A percentile compares a stretch with the other conserved stretches of the same genome.
These are phyloP conservation scores for Rhamnusium bicolor DNA, from an alignment of 2,888 invertebrate species.

Conservation along the genomic window DNA sequence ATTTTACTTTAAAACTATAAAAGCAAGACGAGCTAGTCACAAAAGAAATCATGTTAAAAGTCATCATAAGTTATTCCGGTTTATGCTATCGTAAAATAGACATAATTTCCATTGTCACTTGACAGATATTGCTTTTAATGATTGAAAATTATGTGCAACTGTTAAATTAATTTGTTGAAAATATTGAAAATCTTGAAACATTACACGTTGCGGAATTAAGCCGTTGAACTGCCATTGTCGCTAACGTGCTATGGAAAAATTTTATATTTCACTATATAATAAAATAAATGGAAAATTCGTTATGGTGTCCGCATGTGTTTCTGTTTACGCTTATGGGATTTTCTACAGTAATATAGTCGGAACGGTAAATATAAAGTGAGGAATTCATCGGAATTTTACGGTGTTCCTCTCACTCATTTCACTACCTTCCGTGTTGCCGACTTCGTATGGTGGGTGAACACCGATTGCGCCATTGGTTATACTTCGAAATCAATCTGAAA, in stretches of 20 bases:
- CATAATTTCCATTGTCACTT: too few relatives aligned
- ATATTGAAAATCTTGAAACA: too few relatives aligned
- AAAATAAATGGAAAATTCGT: slow-evolving; percentile 43
- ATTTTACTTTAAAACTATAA: too few relatives aligned
- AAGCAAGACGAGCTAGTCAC: too few relatives aligned
- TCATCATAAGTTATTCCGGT: too few relatives aligned
- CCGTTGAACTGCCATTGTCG: neutral
- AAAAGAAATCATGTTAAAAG: too few relatives aligned
- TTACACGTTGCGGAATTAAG: neutral
- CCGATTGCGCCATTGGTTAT: slow-evolving; percentile 15
- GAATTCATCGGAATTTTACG: slow-evolving; percentile 43
- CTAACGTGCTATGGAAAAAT: slow-evolving; percentile 6
- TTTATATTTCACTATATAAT: slow-evolving; percentile 32
- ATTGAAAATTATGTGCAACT: neutral
- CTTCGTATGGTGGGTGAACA: neutral
- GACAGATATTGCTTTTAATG: too few relatives aligned
- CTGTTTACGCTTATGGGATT: slow-evolving; percentile 35
- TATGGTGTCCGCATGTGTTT: slow-evolving; percentile 38
- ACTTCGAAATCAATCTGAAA: too few relatives aligned
- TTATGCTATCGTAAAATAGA: too few relatives aligned
- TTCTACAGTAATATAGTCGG: slow-evolving; percentile 21
- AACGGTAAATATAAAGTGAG: slow-evolving; percentile 35
- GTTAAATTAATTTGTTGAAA: neutral
- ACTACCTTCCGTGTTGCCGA: slow-evolving; percentile 32
- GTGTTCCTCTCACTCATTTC: slow-evolving; percentile 28